phyloP scores from a whole-genome alignment of 2,113 vertebrate species.

The Cheirogaleus medius region DNA sequence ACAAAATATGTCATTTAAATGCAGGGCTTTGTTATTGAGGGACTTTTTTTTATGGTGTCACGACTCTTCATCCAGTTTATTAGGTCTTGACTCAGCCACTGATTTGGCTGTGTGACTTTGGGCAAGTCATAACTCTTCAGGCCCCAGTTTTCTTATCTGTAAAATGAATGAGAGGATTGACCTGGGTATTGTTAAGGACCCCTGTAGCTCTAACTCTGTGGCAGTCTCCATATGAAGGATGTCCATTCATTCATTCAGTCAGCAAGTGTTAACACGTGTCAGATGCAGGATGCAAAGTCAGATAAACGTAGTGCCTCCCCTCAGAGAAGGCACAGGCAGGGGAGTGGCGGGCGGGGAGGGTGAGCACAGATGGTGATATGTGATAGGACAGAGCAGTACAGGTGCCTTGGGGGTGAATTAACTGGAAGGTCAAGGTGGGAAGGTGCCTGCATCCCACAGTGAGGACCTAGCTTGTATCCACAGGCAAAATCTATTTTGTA shows the following conservation, averaged over 20 bases:
- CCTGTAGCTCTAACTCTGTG: not conserved
- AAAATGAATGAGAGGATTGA: not conserved
- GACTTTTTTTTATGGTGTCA: not conserved
- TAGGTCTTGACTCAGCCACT: not conserved
- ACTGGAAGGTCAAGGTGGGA: not conserved
- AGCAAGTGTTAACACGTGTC: fast-evolving
- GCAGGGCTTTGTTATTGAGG: not conserved
- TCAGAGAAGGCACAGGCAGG: too few relatives aligned
- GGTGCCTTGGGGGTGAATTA: not conserved
- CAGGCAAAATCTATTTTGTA: too few relatives aligned
- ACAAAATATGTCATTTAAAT: not conserved
- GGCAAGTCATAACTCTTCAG: not conserved
- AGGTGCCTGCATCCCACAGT: not conserved
- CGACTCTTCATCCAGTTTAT: not conserved
- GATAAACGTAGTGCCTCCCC: not conserved
- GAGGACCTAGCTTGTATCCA: not conserved
- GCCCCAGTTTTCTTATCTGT: not conserved
- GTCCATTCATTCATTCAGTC: not conserved
- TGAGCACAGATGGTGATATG: not conserved
- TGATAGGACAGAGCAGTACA: not conserved
- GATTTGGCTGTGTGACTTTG: not conserved
- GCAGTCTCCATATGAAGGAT: not conserved
- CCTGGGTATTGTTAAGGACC: not conserved
- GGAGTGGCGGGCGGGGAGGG: too few relatives aligned
- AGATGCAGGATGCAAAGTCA: not conserved